Evolutionary conservation across 2,113 vertebrate genomes (phyloP), one percentile per base, ranked within the genome.

Genomic region (Melanocharis versteri): DNA sequence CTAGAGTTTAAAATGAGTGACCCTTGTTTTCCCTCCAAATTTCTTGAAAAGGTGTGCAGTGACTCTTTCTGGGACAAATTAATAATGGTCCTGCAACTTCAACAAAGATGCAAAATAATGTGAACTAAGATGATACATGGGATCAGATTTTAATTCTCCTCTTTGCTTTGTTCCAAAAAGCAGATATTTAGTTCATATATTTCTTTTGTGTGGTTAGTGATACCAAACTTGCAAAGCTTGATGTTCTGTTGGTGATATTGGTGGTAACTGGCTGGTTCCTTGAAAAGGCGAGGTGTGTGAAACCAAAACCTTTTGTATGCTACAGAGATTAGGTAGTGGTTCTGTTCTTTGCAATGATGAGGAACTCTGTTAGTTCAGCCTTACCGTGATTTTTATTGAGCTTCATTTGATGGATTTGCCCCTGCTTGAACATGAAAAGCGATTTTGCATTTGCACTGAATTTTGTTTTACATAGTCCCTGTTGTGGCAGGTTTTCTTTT

Each of bases 341-440:
- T 93, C 45, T 70, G 18, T 80, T 97, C 60, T 96, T 95, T 83
- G 57, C 87, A 96, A 75, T 14, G 16, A 39, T 56, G 76, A 90
- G 48, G 37, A 90, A 71, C 54, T 96, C 64, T 75, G 28, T 96
- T 95, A 95, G 95, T 96, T 97, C 39, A 81, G 51, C 92, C 51
- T 72, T 82, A 51, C 48, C 89, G 80, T 94, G 40, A 39, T 68
- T 91, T 97, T 86, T 89, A 87, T 75, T 69, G 57, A 93, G 33
- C 73, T 83, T 83, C 12, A 19, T 73, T 92, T 96, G 75, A 86
- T 93, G 40, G 56, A 78, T 86, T 97, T 92, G 7, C 57, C 54
- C 33, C n/a, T 91, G 68, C 84, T 95, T 92, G 85, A 95, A 93
- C 92, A 85, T 73, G 78, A 85, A 83, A 80, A 93, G 47, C 75